Percentiles rank a stretch among this genome's conserved stretches.
phyloP scores from a whole-genome alignment of 2,797 vertebrate species.

The Enteromius mattozi region DNA sequence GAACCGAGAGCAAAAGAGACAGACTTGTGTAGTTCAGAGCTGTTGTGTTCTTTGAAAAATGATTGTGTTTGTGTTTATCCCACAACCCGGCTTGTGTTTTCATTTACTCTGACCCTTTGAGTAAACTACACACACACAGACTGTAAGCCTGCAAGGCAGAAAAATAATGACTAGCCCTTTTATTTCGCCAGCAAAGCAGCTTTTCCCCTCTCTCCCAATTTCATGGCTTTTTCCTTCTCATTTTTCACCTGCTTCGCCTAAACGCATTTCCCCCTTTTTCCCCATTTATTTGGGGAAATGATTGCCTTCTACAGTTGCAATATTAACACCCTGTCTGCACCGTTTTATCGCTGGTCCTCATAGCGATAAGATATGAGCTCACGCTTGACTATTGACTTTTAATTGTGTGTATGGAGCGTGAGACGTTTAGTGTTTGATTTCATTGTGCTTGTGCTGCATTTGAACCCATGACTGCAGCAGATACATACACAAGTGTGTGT shows the following conservation, averaged over 20 bases:
- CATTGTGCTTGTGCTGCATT: slow-evolving; percentile 35
- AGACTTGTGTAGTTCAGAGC: background rate
- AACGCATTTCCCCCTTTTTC: slow-evolving; percentile 37
- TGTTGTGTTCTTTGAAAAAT: slow-evolving; percentile 38
- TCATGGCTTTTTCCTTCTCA: slow-evolving; percentile 74
- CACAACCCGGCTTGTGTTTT: slow-evolving; percentile 35
- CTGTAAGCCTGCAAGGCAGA: slow-evolving; percentile 56
- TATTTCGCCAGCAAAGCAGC: slow-evolving; percentile 76
- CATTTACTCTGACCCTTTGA: slow-evolving; percentile 18
- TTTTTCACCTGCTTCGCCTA: slow-evolving; percentile 79
- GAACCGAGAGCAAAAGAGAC: background rate
- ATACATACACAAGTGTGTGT: slow-evolving; percentile 70
- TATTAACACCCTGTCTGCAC: slow-evolving; percentile 6
- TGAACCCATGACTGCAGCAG: slow-evolving; percentile 1
- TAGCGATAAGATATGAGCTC: slow-evolving; percentile 22
- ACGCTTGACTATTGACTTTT: slow-evolving; percentile 51
- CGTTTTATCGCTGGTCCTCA: background rate
- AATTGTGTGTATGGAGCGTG: slow-evolving; percentile 38
- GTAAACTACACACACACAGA: slow-evolving; percentile 46
- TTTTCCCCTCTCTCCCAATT: slow-evolving; percentile 73
- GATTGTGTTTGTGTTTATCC: slow-evolving; percentile 65
- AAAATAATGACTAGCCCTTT: slow-evolving; percentile 71
- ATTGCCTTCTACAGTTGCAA: slow-evolving; percentile 35
- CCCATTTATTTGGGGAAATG: slow-evolving; percentile 29
- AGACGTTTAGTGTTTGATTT: slow-evolving; percentile 13